Evolutionary conservation across 2,888 invertebrate species (phyloP).

Genomic region (Nomada ferruginata): DNA sequence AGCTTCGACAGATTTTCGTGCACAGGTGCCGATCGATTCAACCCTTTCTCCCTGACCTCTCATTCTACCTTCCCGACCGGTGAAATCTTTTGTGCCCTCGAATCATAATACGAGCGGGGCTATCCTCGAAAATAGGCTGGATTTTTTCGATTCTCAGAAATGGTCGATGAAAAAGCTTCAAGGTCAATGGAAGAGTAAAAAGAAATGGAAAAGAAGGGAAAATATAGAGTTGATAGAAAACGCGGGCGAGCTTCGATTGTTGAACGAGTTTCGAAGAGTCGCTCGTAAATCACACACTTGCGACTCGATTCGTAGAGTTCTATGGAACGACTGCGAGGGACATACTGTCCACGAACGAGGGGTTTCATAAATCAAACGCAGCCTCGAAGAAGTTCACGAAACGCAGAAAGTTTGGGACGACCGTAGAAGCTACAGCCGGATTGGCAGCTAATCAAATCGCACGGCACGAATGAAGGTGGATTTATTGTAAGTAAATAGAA

Average conservation of each 20-base stretch:
- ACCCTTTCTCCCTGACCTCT: neutral
- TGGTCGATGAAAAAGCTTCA: constrained; percentile 41
- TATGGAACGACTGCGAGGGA: neutral
- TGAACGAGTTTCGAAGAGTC: constrained; percentile 40
- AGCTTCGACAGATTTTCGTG: constrained; percentile 55
- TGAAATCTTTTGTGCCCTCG: constrained; percentile 15
- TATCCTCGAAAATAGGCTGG: constrained; percentile 7
- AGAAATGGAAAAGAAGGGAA: neutral
- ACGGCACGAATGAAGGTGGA: constrained; percentile 61
- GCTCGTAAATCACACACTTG: constrained; percentile 39
- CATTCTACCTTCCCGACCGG: neutral
- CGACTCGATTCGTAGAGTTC: constrained; percentile 24
- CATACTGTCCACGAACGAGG: constrained; percentile 29
- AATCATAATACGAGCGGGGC: constrained; percentile 12
- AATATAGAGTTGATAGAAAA: constrained; percentile 1
- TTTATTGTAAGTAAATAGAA: constrained; percentile 78
- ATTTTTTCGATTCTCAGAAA: neutral
- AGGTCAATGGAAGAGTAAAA: constrained; percentile 2
- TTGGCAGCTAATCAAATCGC: constrained; percentile 64
- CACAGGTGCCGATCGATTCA: constrained; percentile 48
- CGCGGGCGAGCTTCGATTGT: neutral
- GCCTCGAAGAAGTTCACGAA: constrained; percentile 23
- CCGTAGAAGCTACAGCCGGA: constrained; percentile 11
- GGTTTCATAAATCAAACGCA: constrained; percentile 33
- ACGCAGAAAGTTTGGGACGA: constrained; percentile 23